Evolutionary conservation across 2,797 vertebrate species (phyloP), one percentile per base, ranked within the genome.

Genomic region (Sebastes diaconus): DNA sequence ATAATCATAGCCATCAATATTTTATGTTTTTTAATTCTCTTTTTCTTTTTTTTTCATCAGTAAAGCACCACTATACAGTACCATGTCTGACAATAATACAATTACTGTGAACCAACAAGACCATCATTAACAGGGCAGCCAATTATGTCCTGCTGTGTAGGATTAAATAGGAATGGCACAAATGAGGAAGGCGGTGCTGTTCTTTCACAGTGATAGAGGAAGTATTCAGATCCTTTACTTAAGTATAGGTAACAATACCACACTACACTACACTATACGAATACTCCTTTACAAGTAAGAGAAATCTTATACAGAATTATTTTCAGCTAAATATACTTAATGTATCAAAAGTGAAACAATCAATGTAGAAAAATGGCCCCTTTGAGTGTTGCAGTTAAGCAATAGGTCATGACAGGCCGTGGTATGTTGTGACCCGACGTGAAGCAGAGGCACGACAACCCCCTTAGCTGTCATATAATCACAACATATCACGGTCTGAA

Each of bases 101-200:
- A 34, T 66, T 73, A 75, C 29, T 59, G 22, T 36, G 59, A 25
- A 77, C 57, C 13, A 65, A 69, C 39, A 36, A 77, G 4, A 46
- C 16, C 11, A 55, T 81, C 27, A 63, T 73, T 63, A 75, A 69
- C n/a, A 73, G 11, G 16, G 12, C 71, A 65, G 65, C 39, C 32
- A 58, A 24, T 32, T 32, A 66, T 74, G 42, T 69, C 13, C 32
- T 57, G 52, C 60, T 34, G 30, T 9, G 30, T 22, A 57, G 29
- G 30, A 52, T 68, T 36, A n/a, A 32, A 29, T 10, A 8, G 20
- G 55, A 57, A 8, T 46, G 32, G 25, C 39, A 57, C 66, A 46
- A 55, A 59, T 57, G 14, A 60, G 8, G 30, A 16, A 39, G n/a
- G 32, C 3, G 1, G 10, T 13, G 39, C 50, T 24, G 22, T 20